Evolutionary conservation across 2,113 vertebrate genomes (phyloP), one percentile per base, ranked within the genome.

Genomic region (Urocolius indicus): DNA sequence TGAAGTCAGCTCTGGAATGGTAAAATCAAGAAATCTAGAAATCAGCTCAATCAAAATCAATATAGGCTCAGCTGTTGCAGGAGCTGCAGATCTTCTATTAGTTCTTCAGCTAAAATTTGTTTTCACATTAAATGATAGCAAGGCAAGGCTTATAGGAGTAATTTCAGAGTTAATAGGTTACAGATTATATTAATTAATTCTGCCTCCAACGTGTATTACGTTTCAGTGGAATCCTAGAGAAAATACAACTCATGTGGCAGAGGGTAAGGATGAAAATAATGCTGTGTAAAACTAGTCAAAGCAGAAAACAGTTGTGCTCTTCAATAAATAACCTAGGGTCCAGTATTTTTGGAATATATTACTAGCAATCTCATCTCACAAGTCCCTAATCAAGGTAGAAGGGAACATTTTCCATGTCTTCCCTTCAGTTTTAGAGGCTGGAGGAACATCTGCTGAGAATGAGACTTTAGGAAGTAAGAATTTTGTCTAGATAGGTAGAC

Each of bases 171-270:
- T 61, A 91, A 75, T 26, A 87, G 26, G 41, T 88, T 73, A 69
- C 55, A 81, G 76, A 66, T 86, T 84, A 34, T 89, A 63, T 91
- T 95, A 92, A 90, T 86, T 86, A 95, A 91, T 71, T 51, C 29
- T 68, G 32, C 22, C 21, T 87, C 29, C 48, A 75, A 63, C 6
- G 34, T 8, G 5, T 84, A 38, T 72, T 74, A 84, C 6, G 17
- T 75, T 96, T 91, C 84, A 81, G 1, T 71, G 43, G 52, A 67
- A 34, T 81, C 87, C 57, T 81, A 92, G 65, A 86, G 63, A 84
- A 55, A 92, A 27, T 58, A 24, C n/a, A 87, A 15, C 34, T 84
- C 26, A 67, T 36, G 20, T 59, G 57, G 61, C 74, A 67, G 65
- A 63, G 74, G 65, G 32, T n/a, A 89, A 81, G 32, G 34, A 46